Percentiles rank a stretch among this genome's conserved stretches.
phyloP scores from a whole-genome alignment of 53 echinoderm and acorn worm genomes.

The Actinopyga echinites region DNA sequence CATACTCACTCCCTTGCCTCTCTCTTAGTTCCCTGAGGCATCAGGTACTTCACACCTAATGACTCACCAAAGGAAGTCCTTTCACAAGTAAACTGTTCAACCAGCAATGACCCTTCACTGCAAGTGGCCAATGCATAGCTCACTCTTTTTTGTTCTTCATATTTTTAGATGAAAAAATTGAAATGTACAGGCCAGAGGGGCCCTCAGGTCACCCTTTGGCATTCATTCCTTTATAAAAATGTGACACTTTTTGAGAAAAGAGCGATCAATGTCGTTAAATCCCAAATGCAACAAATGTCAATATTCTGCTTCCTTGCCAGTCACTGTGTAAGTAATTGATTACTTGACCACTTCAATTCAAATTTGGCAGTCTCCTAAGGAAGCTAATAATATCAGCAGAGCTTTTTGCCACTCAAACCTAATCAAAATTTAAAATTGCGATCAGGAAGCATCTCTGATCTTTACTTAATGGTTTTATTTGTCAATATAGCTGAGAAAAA shows the following conservation, averaged over 20 bases:
- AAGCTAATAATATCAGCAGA: not conserved
- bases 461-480: constrained; percentile 2
- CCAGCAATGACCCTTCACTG: no score
- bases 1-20: no score
- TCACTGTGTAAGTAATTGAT: constrained; percentile 26
- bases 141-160: no score
- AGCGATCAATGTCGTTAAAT: constrained; percentile 19
- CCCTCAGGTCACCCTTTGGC: no score
- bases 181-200: no score
- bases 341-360: not conserved
- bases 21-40: no score
- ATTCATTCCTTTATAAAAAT: no score
- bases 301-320: constrained; percentile 6
- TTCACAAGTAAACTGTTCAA: no score
- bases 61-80: no score
- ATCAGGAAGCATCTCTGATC: constrained; percentile 3
- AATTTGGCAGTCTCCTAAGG: not conserved
- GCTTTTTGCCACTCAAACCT: not conserved
- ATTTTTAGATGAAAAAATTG: no score
- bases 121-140: no score
- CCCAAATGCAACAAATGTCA: constrained; percentile 19
- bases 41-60: no score
- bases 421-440: constrained; percentile 11
- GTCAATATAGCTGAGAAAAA: not conserved
- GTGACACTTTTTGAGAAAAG: not conserved